phyloP scores from a whole-genome alignment of 2,113 vertebrate species.

The Tympanuchus pallidicinctus region DNA sequence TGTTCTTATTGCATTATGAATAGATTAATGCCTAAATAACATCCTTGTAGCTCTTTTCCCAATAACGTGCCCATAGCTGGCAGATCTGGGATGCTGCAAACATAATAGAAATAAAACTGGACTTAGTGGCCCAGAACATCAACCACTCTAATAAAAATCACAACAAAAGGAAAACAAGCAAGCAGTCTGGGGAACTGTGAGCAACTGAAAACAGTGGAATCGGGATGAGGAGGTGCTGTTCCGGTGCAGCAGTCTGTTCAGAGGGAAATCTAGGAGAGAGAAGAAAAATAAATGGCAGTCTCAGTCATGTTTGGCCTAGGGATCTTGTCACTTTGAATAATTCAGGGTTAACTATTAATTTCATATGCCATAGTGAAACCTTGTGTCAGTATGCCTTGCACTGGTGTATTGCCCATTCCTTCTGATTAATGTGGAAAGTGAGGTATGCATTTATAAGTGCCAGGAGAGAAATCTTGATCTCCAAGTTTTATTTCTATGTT shows the following conservation, averaged over 20 bases:
- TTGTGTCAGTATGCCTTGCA: rapidly evolving
- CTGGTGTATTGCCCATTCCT: neutral
- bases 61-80: neutral
- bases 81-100: neutral
- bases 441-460: neutral
- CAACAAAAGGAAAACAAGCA: neutral
- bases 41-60: neutral
- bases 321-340: neutral
- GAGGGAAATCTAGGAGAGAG: neutral
- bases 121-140: neutral
- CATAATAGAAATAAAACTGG: neutral
- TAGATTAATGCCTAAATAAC: neutral
- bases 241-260: neutral
- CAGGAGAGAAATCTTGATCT: neutral
- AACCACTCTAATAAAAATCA: neutral
- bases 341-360: neutral
- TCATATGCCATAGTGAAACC: neutral
- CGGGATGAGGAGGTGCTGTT: neutral
- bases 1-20: neutral
- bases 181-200: neutral
- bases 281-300: neutral
- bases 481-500: neutral
- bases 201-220: neutral
- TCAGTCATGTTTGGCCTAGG: neutral
- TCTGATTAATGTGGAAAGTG: neutral